phyloP scores from a whole-genome alignment of 2,797 vertebrate species.

The Manis javanica region DNA sequence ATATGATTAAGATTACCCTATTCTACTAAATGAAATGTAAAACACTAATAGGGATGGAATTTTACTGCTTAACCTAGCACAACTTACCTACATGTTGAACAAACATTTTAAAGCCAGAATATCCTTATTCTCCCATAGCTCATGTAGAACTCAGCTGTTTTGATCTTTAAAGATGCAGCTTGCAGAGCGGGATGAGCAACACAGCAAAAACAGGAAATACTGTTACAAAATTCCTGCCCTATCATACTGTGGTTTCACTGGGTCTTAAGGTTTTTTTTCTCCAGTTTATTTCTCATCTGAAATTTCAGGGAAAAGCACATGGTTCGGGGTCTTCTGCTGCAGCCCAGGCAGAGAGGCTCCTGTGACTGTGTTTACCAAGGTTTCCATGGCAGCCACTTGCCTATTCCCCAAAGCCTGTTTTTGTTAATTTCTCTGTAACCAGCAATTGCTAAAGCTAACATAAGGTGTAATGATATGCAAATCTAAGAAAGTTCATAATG shows the following conservation, averaged over 20 bases:
- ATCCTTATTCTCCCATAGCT: background rate
- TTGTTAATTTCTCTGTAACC: constrained; percentile 20
- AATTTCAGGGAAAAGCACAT: background rate
- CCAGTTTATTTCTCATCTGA: background rate
- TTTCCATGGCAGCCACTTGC: constrained; percentile 28
- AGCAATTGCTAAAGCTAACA: background rate
- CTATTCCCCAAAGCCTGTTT: background rate
- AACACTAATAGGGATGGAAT: background rate
- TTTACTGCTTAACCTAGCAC: background rate
- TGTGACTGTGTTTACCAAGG: background rate
- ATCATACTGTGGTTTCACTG: background rate
- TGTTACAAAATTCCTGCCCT: background rate
- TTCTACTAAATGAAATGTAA: background rate
- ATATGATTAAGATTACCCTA: background rate
- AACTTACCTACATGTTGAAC: background rate
- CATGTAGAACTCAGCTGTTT: background rate
- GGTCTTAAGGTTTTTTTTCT: background rate
- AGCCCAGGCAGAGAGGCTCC: background rate
- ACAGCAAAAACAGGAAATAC: background rate
- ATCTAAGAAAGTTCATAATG: background rate
- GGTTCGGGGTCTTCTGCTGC: background rate
- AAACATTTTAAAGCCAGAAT: background rate
- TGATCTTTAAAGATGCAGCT: background rate
- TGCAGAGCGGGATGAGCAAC: background rate
- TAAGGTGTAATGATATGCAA: background rate